Evolutionary conservation across 2,888 invertebrate species (phyloP).

Genomic region (Neoaliturus tenellus): DNA sequence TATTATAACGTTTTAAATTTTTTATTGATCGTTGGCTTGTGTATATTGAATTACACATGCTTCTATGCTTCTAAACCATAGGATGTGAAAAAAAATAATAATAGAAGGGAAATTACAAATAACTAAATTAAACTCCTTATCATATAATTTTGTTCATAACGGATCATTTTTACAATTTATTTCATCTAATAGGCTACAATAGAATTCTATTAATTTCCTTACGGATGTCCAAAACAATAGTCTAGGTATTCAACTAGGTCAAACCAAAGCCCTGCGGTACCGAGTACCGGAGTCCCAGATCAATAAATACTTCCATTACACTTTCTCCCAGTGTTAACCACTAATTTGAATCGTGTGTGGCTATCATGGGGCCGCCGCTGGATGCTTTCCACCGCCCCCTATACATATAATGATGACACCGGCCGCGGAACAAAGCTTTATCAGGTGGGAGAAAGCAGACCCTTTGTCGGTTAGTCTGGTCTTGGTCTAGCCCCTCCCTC

Average conservation of each 20-base stretch:
- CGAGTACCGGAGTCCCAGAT: not conserved
- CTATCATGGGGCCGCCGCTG: not conserved
- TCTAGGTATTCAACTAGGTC: not conserved
- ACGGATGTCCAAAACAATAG: not conserved
- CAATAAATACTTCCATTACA: slow-evolving; percentile 1
- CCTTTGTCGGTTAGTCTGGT: slow-evolving; percentile 14
- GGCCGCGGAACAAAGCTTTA: slow-evolving; percentile 52
- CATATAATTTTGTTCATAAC: too few species aligned
- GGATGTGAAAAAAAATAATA: too few species aligned
- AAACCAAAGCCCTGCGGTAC: not conserved
- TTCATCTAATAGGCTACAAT: too few species aligned
- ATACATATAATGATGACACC: slow-evolving; percentile 36
- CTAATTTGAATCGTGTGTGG: not conserved
- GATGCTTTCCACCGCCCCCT: not conserved
- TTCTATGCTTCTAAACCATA: too few species aligned
- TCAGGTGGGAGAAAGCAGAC: slow-evolving; percentile 41
- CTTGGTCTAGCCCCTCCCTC: slow-evolving; percentile 1
- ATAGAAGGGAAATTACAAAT: too few species aligned
- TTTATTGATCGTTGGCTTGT: too few species aligned
- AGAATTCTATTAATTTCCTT: too few species aligned
- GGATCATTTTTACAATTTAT: too few species aligned
- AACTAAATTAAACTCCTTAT: too few species aligned
- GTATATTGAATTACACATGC: too few species aligned
- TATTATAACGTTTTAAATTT: too few species aligned
- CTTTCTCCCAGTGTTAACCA: not conserved